Evolutionary conservation across 2,797 vertebrate genomes (phyloP).

Genomic region (Coracias cyanogaster): DNA sequence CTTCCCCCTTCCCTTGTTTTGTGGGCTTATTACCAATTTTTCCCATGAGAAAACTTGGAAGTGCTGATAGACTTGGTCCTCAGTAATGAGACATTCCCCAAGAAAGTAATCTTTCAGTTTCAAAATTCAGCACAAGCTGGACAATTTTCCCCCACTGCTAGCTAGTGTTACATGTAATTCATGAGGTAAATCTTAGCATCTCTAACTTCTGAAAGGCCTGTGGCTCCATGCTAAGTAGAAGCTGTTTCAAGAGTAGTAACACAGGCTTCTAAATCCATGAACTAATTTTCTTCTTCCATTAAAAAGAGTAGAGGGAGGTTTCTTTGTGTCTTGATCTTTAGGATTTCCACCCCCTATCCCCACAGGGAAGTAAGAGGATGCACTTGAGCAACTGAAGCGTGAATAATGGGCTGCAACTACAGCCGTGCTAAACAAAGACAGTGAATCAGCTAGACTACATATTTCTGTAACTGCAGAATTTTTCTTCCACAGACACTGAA

Average conservation of each 20-base stretch:
- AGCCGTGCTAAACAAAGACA: neutral
- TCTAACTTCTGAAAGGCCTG: neutral
- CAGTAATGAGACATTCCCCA: neutral
- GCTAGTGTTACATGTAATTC: neutral
- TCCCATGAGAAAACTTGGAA: neutral
- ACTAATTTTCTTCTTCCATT: neutral
- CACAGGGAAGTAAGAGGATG: neutral
- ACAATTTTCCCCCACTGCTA: neutral
- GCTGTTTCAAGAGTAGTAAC: neutral
- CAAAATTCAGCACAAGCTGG: neutral
- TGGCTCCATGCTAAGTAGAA: neutral
- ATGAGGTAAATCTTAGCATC: neutral
- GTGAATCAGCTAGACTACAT: neutral
- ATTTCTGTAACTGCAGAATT: neutral
- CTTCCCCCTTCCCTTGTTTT: neutral
- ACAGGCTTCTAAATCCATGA: neutral
- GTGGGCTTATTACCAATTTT: neutral
- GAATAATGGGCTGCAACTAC: neutral
- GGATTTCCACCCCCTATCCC: fast-evolving
- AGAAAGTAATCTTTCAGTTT: neutral
- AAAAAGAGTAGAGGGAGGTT: neutral
- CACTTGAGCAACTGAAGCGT: neutral
- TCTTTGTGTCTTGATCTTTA: neutral
- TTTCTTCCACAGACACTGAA: neutral
- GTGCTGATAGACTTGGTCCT: neutral